Percentiles rank a stretch among this genome's conserved stretches.
These are phyloP conservation scores for Mythimna impura DNA, from an alignment of 2,888 invertebrate genomes.

Conservation along the genomic window DNA sequence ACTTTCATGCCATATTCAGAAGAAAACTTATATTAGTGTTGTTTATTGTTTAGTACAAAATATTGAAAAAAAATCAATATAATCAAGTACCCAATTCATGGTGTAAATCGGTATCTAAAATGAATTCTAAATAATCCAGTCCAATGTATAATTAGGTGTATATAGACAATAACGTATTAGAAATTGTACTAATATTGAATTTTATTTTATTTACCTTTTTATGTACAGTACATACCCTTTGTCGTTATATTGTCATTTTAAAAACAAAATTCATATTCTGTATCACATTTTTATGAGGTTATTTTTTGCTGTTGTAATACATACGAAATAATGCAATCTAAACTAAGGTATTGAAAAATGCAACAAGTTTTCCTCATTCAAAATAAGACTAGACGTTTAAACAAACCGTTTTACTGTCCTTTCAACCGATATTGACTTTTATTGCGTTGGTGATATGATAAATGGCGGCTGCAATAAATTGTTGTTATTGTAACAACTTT, in stretches of 20 bases:
- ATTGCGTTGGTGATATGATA: too few species aligned
- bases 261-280: conserved; percentile 24
- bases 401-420: too few species aligned
- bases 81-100: conserved; percentile 25
- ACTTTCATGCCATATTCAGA: too few species aligned
- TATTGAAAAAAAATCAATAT: too few species aligned
- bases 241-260: conserved; percentile 14
- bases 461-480: too few species aligned
- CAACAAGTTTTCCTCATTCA: background rate
- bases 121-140: conserved; percentile 71
- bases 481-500: too few species aligned
- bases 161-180: conserved; percentile 84
- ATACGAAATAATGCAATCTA: conserved; percentile 33
- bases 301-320: conserved; percentile 27
- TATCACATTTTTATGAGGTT: conserved; percentile 11
- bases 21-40: too few species aligned
- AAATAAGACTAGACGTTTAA: too few species aligned
- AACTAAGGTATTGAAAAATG: conserved; percentile 13
- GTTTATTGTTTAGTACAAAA: too few species aligned
- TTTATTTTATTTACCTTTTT: conserved; percentile 63
- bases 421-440: too few species aligned
- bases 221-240: conserved; percentile 58
- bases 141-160: conserved; percentile 80
- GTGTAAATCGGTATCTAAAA: conserved; percentile 57
- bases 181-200: conserved; percentile 61